Evolutionary conservation across 2,797 vertebrate genomes (phyloP).

Genomic region (Chrysocyon brachyurus): DNA sequence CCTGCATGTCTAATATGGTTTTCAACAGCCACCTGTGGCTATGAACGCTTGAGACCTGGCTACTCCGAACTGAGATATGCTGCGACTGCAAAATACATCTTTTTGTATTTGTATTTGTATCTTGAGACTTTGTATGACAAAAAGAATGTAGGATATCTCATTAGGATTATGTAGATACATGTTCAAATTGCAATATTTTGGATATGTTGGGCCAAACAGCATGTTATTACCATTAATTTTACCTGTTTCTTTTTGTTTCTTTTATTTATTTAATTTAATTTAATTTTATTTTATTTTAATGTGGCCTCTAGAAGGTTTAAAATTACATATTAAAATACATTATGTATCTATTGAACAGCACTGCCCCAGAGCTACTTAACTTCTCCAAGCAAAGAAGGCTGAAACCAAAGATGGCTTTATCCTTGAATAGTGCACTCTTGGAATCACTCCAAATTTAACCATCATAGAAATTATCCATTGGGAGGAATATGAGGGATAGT

Average conservation of each 20-base stretch:
- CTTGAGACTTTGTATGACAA: background rate
- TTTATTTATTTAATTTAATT: background rate
- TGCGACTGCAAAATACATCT: background rate
- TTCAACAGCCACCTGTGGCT: background rate
- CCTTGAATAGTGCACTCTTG: background rate
- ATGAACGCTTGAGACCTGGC: background rate
- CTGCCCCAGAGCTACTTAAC: background rate
- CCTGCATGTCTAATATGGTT: too few species aligned
- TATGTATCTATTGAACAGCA: background rate
- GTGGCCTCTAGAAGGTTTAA: background rate
- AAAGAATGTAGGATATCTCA: background rate
- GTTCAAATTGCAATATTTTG: constrained; percentile 48
- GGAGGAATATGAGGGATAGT: background rate
- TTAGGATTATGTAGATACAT: background rate
- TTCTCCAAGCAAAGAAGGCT: background rate
- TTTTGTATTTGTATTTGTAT: too few species aligned
- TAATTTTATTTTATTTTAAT: background rate
- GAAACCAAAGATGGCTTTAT: background rate
- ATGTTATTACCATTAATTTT: background rate
- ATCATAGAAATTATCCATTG: background rate
- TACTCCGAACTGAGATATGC: background rate
- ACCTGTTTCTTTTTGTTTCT: background rate
- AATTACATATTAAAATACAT: background rate
- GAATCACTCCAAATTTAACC: background rate
- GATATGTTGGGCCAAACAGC: background rate